A percentile compares a stretch with the other conserved stretches of the same genome.
Evolutionary conservation across 2,797 vertebrate genomes (phyloP).

Genomic region (Gadopsis marmoratus): DNA sequence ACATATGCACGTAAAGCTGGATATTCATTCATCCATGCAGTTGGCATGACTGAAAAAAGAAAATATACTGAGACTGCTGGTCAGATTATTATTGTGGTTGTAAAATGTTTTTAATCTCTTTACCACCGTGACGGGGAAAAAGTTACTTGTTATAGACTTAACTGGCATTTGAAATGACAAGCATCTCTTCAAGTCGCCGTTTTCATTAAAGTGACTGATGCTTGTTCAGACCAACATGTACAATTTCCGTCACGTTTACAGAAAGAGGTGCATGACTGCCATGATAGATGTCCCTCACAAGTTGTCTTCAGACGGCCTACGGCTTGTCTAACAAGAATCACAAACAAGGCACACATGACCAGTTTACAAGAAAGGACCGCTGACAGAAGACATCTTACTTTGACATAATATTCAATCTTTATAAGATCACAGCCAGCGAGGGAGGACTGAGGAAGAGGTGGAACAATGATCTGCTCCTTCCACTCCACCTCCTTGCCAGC

Average conservation of each 20-base stretch:
- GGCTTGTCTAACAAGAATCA: neutral
- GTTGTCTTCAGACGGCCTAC: neutral
- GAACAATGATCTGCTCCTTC: slow-evolving; percentile 96
- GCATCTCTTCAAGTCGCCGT: no score
- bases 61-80: neutral
- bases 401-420: slow-evolving; percentile 92
- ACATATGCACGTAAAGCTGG: neutral
- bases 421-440: slow-evolving; percentile 93
- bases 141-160: no score
- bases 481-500: slow-evolving; percentile 90
- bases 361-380: no score
- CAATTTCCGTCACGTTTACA: neutral
- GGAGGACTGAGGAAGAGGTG: slow-evolving; percentile 92
- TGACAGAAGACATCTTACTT: slow-evolving; percentile 80
- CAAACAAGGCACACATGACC: neutral
- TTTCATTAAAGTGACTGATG: no score
- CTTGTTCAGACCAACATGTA: no score
- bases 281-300: neutral
- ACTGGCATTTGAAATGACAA: no score
- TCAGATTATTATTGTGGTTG: neutral
- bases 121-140: no score
- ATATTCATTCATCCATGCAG: neutral
- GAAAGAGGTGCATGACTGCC: neutral
- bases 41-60: neutral
- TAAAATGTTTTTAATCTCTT: neutral